phyloP scores from a whole-genome alignment of 2,797 vertebrate genomes.

The Pogonophryne albipinna region DNA sequence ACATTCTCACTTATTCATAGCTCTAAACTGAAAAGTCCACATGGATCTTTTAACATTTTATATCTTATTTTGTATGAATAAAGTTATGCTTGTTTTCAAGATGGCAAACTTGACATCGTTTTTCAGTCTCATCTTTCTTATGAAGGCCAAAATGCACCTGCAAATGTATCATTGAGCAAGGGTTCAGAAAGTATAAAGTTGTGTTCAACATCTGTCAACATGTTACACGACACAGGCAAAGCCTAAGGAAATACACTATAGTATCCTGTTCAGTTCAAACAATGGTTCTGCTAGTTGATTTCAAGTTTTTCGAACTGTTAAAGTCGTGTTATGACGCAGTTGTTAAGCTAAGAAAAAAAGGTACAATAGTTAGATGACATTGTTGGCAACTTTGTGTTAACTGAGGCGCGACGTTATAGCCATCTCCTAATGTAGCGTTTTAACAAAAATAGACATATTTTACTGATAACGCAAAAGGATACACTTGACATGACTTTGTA shows the following conservation, averaged over 20 bases:
- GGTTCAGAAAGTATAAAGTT: background rate
- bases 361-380: constrained; percentile 33
- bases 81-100: background rate
- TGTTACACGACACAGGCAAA: constrained; percentile 5
- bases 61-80: background rate
- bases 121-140: background rate
- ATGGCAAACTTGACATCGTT: background rate
- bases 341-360: background rate
- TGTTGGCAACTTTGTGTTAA: constrained; percentile 54
- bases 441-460: background rate
- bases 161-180: constrained; percentile 33
- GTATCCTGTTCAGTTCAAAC: background rate
- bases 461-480: background rate
- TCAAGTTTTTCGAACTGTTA: accelerated
- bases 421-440: constrained; percentile 27
- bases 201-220: constrained; percentile 1
- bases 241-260: background rate
- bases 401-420: constrained; percentile 77
- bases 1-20: constrained; percentile 10
- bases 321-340: background rate
- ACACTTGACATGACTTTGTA: background rate
- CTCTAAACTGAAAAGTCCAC: background rate
- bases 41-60: background rate
- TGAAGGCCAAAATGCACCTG: constrained; percentile 23
- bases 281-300: background rate